Base-by-base conservation (phyloP, 2,888 invertebrate species). In the Leucozona laternaria region DNA sequence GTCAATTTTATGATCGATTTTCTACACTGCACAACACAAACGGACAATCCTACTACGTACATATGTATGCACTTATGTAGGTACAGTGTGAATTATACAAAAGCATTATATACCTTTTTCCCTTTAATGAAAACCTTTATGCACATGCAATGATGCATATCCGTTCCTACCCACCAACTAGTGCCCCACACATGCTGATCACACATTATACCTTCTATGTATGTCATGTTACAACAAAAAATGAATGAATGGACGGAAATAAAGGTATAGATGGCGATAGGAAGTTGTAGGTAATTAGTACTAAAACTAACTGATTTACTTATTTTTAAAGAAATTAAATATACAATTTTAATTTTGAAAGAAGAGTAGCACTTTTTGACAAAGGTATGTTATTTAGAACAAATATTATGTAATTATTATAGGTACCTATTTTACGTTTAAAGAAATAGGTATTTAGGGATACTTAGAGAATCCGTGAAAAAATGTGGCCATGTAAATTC, bases 111-210 rank as follows among this genome's bases (percentile, higher is more conserved):
- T 58, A 58, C 58, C 58, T 20, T 58, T 10, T 34, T 58, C 34
- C 34, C 58, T 34, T 58, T 34, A 57, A 58, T 58, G 20, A 58
- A 57, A 34, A 58, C 58, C 58, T 58, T 60, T 62, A 62, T 71
- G 60, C 45, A 72, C 57, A 66, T 73, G 66, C 82, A 73, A 82
- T 78, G 82, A 73, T 78, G 82, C 82, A 78, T 78, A 78, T 82
- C 77, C 72, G 60, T 58, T 58, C 34, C 17, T 58, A 58, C 58
- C 58, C 34, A 58, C 58, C 6, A 58, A 58, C 58, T 25, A 72
- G 60, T 58, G 53, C 72, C 28, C 50, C 71, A 64, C 25, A 43
- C 53, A 62, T 60, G 40, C 8, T 40, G 70, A 81, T 76, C 70
- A 37, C 53, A 25, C 53, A 53, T 34, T 70, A 37, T 66, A 22